These are phyloP conservation scores for Actenoides lindsayi DNA, from an alignment of 2,113 vertebrate genomes.

Conservation along the genomic window DNA sequence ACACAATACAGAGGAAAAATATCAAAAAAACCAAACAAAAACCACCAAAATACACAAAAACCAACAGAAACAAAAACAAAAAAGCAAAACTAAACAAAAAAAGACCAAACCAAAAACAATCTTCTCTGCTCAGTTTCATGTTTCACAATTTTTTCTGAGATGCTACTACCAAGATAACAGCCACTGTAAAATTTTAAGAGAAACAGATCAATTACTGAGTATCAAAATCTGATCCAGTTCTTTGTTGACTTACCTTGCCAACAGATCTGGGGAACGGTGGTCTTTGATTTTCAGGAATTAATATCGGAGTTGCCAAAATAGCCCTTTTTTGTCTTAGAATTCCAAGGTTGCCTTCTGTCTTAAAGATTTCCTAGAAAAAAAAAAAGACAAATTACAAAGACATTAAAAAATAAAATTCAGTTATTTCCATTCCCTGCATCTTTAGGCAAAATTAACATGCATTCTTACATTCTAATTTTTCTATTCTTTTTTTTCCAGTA, in stretches of 20 bases:
- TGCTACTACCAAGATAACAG: neutral
- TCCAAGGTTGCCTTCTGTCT: constrained; percentile 75
- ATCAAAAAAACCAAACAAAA: too few species aligned
- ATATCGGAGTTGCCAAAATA: constrained; percentile 87
- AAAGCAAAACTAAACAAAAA: too few species aligned
- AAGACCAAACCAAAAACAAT: neutral
- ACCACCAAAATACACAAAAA: too few species aligned
- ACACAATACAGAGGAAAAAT: neutral
- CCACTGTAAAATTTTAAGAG: neutral
- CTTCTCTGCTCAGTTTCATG: neutral
- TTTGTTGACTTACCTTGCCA: constrained; percentile 86
- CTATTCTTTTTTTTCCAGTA: neutral
- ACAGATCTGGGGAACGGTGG: constrained; percentile 87
- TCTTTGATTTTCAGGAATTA: constrained; percentile 93
- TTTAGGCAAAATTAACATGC: neutral
- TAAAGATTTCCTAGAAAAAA: constrained; percentile 82
- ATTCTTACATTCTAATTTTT: neutral
- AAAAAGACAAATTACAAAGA: neutral
- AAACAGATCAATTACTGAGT: neutral
- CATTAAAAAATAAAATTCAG: neutral
- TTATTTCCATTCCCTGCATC: neutral
- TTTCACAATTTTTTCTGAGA: neutral
- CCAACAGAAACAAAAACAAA: too few species aligned
- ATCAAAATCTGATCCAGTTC: neutral
- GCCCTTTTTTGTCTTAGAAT: constrained; percentile 87